A percentile compares a stretch with the other conserved stretches of the same genome.
These are phyloP conservation scores for Haliclystus octoradiatus DNA, from an alignment of 30 jellyfish, hydroid and myxozoan genomes.

Conservation along the genomic window DNA sequence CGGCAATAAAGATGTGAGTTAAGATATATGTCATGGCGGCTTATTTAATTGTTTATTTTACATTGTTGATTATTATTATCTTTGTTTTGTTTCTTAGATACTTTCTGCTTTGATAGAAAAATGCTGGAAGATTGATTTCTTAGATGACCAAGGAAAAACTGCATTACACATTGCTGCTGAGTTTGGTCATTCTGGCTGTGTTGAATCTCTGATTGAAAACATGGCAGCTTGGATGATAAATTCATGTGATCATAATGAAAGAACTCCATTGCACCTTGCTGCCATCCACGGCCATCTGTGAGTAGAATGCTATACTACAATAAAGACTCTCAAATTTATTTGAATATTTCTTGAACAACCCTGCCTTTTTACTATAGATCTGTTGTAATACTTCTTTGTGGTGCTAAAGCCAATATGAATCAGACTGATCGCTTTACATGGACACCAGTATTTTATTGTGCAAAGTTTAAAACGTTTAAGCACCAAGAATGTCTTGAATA, in stretches of 20 bases:
- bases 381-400: not conserved
- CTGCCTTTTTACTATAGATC: not conserved
- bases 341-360: no score
- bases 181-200: constrained; percentile 16
- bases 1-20: not conserved
- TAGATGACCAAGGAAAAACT: constrained; percentile 8
- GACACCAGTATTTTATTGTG: not conserved
- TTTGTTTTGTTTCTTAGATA: not conserved
- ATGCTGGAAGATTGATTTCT: constrained; percentile 8
- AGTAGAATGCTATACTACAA: not conserved
- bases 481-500: not conserved
- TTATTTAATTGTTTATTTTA: not conserved
- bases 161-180: constrained; percentile 35
- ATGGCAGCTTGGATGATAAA: not conserved
- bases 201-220: not conserved
- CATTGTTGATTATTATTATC: not conserved
- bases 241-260: not conserved
- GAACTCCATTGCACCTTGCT: constrained; percentile 17
- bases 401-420: not conserved
- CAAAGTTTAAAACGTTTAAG: not conserved
- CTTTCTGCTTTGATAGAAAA: not conserved
- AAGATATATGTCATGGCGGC: no score
- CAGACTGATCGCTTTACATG: not conserved
- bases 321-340: not conserved
- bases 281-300: constrained; percentile 7